Evolutionary conservation across 2,888 invertebrate genomes (phyloP), one percentile per base, ranked within the genome.

Genomic region (Lasioglossum malachurum): DNA sequence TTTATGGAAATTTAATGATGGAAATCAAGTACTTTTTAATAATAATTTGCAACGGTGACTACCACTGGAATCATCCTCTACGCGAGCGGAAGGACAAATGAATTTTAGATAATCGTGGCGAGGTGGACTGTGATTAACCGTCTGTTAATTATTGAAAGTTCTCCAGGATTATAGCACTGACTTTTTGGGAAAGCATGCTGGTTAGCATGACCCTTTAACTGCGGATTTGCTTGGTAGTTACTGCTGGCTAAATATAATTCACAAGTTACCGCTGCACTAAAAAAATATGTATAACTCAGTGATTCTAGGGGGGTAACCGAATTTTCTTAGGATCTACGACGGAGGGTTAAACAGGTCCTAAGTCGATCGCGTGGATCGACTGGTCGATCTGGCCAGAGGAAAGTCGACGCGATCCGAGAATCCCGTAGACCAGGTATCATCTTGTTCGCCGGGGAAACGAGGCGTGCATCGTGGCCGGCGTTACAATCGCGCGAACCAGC

Each of bases 401-500:
- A 67, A n/a, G n/a, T 31, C n/a, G 41, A 69, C 19, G 16, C 31
- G 44, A 27, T 35, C 74, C 23, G 71, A 84, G 71, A 83, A 78
- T 84, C 57, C 35, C 57, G 35, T 72, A 53, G 38, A 14, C 75
- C 57, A 71, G 60, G 64, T 78, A 76, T 80, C 81, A 49, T 71
- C 31, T 46, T 80, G 85, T 77, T 89, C 85, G 67, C 88, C 67
- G 87, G 81, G 81, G 80, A 87, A 87, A 89, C 83, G 86, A 83
- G 87, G 75, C 82, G 81, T 71, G 64, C 72, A 78, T 67, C 69
- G 80, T 81, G 69, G 75, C 72, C 83, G 79, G 73, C 72, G 88
- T 82, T 85, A 87, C 81, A 79, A 69, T 86, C 80, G 80, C 69
- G 78, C 75, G 80, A 77, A 71, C 64, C 76, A 60, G 75, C 79